Evolutionary conservation across 2,797 vertebrate species (phyloP).

Genomic region (Mormyrops attenuatus): DNA sequence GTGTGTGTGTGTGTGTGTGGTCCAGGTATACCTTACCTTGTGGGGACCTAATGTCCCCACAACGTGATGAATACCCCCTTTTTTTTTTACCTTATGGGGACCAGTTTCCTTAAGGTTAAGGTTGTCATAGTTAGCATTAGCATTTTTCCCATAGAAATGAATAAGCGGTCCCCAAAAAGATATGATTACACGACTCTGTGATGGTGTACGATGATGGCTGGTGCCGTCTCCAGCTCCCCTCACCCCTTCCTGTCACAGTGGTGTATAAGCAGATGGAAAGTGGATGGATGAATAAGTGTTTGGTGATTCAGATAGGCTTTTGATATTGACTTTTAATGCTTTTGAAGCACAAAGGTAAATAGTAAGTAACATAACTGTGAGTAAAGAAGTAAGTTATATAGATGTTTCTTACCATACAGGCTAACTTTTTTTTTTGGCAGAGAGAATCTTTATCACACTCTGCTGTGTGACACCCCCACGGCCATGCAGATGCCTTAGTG

Average conservation of each 20-base stretch:
- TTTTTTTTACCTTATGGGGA: too few relatives aligned
- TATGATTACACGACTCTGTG: too few relatives aligned
- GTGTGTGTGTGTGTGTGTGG: background rate
- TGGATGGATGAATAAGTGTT: background rate
- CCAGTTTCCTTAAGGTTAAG: too few relatives aligned
- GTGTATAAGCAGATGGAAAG: background rate
- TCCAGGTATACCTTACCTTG: too few relatives aligned
- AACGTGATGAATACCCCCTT: too few relatives aligned
- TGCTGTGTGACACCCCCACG: background rate
- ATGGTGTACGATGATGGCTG: background rate
- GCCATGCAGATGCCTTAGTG: background rate
- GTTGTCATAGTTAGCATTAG: too few relatives aligned
- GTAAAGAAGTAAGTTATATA: background rate
- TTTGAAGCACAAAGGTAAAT: background rate
- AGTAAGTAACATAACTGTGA: background rate
- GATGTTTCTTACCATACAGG: background rate
- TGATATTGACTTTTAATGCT: too few relatives aligned
- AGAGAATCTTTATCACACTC: background rate
- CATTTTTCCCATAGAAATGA: too few relatives aligned
- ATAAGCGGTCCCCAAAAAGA: too few relatives aligned
- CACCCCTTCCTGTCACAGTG: background rate
- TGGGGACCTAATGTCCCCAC: too few relatives aligned
- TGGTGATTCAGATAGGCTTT: too few relatives aligned
- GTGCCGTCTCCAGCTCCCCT: background rate
- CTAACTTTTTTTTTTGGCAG: background rate